Evolutionary conservation across 2,113 vertebrate genomes (phyloP), one percentile per base, ranked within the genome.

Genomic region (Hiodon alosoides): DNA sequence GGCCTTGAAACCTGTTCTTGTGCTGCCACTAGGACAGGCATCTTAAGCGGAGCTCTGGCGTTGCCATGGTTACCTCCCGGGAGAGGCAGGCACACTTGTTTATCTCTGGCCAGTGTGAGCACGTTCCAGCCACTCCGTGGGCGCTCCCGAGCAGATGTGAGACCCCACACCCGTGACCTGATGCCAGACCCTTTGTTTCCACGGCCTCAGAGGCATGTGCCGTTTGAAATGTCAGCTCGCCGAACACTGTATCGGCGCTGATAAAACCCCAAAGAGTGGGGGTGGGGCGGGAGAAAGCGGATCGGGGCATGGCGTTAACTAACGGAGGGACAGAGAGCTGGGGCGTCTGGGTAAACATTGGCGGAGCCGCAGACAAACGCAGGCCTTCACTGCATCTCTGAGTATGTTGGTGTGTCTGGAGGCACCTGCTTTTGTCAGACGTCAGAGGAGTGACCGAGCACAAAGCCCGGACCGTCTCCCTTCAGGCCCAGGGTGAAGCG

Each of bases 51-150:
- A 78, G 85, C 80, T 83, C 84, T 79, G 86, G 78, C 83, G 90
- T 91, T 91, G 81, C 87, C 83, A 91, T 90, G 89, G 91, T 89
- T 83, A 90, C 91, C 74, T 86, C 86, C 85, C 79, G 74, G 76
- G 87, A 87, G 89, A 89, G 83, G 86, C 79, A 59, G 83, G 89
- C 83, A 68, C 80, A 84, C 87, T 90, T 91, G 91, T 92, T 92
- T 91, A 90, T 91, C 89, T 90, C 84, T 66, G 78, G 83, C 79
- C 85, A 85, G 86, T 77, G 31, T 31, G 80, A 83, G 86, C 81
- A 71, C 71, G 78, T n/a, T 61, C 9, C 53, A 75, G 65, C 65
- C 73, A 7, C 51, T 61, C 17, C 6, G 70, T 78, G 59, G 80
- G 80, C 82, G 79, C 78, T 82, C 81, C 77, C 68, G 81, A 87